Evolutionary conservation across 2,113 vertebrate genomes (phyloP).

Genomic region (Pogonocichla stellata): DNA sequence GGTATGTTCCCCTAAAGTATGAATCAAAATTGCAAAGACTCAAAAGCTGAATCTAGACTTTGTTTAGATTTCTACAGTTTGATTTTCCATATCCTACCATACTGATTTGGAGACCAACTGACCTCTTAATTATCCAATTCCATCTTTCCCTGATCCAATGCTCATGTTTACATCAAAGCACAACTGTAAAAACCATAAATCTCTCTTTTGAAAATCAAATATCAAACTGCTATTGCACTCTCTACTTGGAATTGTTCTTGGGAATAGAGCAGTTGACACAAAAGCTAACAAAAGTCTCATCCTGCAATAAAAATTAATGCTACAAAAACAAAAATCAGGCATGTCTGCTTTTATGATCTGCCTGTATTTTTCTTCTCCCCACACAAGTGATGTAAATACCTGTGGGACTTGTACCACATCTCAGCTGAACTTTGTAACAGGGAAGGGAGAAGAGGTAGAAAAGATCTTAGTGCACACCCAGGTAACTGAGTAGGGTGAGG

Average conservation of each 20-base stretch:
- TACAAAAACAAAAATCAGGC: not conserved
- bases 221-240: not conserved
- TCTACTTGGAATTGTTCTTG: not conserved
- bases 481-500: not conserved
- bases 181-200: not conserved
- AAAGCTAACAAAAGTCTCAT: not conserved
- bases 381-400: accelerated
- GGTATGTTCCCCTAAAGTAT: accelerated
- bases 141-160: not conserved
- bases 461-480: not conserved
- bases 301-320: not conserved
- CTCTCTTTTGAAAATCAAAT: not conserved
- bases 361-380: not conserved
- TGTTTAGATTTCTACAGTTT: not conserved
- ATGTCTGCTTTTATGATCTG: not conserved
- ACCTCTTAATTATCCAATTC: not conserved
- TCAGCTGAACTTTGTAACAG: accelerated
- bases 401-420: not conserved
- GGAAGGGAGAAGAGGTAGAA: not conserved
- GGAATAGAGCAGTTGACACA: not conserved
- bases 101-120: not conserved
- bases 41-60: not conserved
- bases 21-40: not conserved
- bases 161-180: not conserved
- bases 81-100: not conserved